These are phyloP conservation scores for Wasmannia auropunctata DNA, from an alignment of 1,140 invertebrate species.

Conservation along the genomic window DNA sequence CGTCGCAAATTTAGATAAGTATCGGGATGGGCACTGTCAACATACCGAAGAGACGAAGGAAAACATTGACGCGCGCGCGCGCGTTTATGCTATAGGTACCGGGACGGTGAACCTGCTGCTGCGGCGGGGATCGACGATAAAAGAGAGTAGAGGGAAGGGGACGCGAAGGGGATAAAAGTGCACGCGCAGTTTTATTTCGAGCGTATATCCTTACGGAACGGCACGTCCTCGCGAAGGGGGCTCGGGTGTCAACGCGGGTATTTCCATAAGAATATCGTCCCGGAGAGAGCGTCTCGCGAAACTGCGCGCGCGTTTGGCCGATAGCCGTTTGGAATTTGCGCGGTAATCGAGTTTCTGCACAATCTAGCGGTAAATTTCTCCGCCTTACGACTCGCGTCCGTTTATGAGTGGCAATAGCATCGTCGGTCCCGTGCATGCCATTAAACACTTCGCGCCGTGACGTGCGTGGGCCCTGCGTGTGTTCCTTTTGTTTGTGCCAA, in stretches of 20 bases:
- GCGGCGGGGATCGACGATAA: not conserved
- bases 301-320: not conserved
- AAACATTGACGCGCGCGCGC: slow-evolving; percentile 33
- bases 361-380: slow-evolving; percentile 55
- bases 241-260: not conserved
- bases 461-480: not conserved
- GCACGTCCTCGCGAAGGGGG: not conserved
- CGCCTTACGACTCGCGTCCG: not conserved
- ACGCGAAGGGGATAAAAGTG: slow-evolving; percentile 11
- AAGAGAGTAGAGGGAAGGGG: slow-evolving; percentile 5
- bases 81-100: not conserved
- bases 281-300: slow-evolving; percentile 29
- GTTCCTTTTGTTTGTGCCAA: not conserved
- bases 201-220: not conserved
- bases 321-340: slow-evolving; percentile 27
- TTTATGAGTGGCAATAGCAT: slow-evolving; percentile 33
- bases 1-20: slow-evolving; percentile 50
- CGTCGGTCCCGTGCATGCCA: not conserved
- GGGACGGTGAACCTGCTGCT: slow-evolving; percentile 2
- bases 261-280: slow-evolving; percentile 31
- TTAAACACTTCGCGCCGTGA: slow-evolving; percentile 1
- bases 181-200: not conserved
- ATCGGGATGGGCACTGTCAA: slow-evolving; percentile 41
- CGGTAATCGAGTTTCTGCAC: slow-evolving; percentile 47
- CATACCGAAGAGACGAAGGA: slow-evolving; percentile 17